Base-by-base conservation (phyloP, 1,140 invertebrate species). In the Panagrolaimus sp. region DNA sequence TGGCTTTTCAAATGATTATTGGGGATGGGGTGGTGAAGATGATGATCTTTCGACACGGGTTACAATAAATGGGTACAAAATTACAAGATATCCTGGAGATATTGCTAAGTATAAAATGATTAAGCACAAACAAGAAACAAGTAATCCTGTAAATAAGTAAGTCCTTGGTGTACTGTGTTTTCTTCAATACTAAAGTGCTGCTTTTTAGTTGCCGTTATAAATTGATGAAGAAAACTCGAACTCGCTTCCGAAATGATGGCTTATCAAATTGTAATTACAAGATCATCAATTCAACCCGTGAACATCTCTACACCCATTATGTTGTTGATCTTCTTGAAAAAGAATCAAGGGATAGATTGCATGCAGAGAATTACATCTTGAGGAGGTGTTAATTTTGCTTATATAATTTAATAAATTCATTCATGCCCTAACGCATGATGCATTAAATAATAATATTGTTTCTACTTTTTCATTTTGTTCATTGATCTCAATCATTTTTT, bases 1-100 rank as follows among this genome's bases (percentile, higher is more conserved):
- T 85, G 94, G 94, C 3, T 95, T 94, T 87, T 92, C 91, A 12
- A 95, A 94, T 85, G 84, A 89, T 32, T 94, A 90, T 84, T 92
- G 89, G 86, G 92, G 91, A 0, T 92, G 65, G 81, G 80, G 80
- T 17, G 81, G 81, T 3, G 80, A 82, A 67, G 80, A 82, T 55
- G 80, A 83, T 62, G 81, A 82, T 63, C 55, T 81, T 14, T 73
- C 78, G 8, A 64, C 70, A 24, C 69, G 78, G 71, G 79, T 55
- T 21, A 43, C 21, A 15, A 17, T 43, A 38, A 55, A 47, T 63
- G 76, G 77, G 10, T 74, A 68, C 43, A 73, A 77, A 64, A 79
- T 83, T 15, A 81, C 75, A 2, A 55, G 83, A 63, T 84, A 83
- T 73, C 81, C 84, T 1, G 67, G 63, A 9, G 73, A 68, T 48